Conservation (phyloP, 2,797 vertebrate species). For the Platyrinchus mystaceus region DNA sequence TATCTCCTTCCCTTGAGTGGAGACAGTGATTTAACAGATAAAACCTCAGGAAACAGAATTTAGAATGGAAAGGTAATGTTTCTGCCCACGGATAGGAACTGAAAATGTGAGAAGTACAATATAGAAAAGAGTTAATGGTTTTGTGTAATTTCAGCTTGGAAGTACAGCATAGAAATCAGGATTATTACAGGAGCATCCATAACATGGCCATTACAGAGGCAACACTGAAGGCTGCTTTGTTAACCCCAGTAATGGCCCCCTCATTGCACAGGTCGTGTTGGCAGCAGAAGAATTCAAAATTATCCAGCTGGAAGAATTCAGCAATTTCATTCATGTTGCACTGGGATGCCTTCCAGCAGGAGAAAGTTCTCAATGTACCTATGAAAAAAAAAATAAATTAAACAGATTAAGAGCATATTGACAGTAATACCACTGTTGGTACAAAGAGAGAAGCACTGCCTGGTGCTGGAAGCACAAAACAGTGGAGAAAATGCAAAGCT, state of each 20-base stretch:
- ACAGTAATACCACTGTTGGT: background rate
- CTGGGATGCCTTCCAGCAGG: conserved; percentile 12
- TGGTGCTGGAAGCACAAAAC: background rate
- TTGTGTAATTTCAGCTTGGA: background rate
- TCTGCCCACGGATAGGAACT: background rate
- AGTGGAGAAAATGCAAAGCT: background rate
- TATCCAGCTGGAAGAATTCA: conserved; percentile 6
- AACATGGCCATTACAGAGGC: background rate
- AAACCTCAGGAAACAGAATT: background rate
- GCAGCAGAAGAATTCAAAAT: conserved; percentile 52
- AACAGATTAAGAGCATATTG: background rate
- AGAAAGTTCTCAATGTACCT: conserved; percentile 55
- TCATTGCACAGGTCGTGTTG: conserved; percentile 52
- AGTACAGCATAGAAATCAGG: background rate
- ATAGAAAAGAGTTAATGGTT: background rate
- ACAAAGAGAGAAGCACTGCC: background rate
- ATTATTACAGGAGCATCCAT: conserved; percentile 31
- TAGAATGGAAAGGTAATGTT: background rate
- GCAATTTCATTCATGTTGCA: conserved; percentile 29
- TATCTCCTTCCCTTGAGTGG: background rate
- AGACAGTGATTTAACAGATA: background rate
- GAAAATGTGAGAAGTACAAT: background rate
- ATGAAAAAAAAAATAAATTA: background rate
- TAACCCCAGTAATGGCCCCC: background rate
- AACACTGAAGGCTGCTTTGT: conserved; percentile 38